Evolutionary conservation across 92 coral and sea anemone species (phyloP), one percentile per base, ranked within the genome.

Genomic region (Heliopora coerulea): DNA sequence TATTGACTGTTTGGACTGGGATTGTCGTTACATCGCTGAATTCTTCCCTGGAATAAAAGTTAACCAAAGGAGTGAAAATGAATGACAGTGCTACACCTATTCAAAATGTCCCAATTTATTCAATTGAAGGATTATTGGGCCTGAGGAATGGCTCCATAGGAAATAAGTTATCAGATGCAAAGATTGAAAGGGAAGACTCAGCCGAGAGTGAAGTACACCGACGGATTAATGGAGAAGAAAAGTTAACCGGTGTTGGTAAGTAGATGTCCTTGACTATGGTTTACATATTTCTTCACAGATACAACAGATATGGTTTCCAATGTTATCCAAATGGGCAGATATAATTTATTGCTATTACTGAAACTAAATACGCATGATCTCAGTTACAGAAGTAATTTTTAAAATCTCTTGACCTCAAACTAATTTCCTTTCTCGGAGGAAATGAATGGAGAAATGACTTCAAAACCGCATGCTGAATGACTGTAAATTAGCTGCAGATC

Each of bases 81-180:
- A 52, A 21, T 17, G 57, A 70, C n/a, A 59, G n/a, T 20, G 19
- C 57, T 44, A 19, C 50, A 25, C 40, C 58, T 3, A 54, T 54
- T 40, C 46, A 52, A 30, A 70, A 70, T 39, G 77, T 70, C 37
- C 77, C 77, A 52, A 49, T 70, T 19, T 70, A 70, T 54, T 70
- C 77, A 30, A 70, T 70, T 32, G 77, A 70, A 37, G 77, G 77
- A 52, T 31, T 70, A 52, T 41, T 70, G 40, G 77, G 77, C 3
- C 48, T 70, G 1, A 70, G 54, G 42, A 58, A 70, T 70, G 49
- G 27, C 32, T 23, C 63, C 8, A 18, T 54, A 23, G 48, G 52
- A 15, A 26, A 70, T 39, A 68, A 48, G 60, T 50, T 33, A 35
- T 6, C 77, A 18, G 77, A 70, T 23, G 54, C 50, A 26, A 54